phyloP scores from a whole-genome alignment of 37 sponge, comb jelly and placozoan species.

The Cladorhizidae sp. region DNA sequence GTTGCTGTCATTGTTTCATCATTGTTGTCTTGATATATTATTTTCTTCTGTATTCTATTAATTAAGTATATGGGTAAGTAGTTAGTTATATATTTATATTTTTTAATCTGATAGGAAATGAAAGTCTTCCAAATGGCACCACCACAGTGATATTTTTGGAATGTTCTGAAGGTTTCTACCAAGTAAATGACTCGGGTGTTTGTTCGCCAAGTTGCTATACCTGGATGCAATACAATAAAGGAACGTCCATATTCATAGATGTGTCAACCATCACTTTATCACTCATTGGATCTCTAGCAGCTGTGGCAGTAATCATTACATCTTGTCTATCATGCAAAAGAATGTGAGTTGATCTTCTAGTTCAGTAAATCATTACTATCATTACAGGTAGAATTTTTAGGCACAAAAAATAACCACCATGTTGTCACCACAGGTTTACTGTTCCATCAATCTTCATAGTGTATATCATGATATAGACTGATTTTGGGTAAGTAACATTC shows the following conservation, averaged over 20 bases:
- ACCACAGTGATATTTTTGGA: neutral
- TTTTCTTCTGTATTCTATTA: too few species aligned
- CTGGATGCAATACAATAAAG: neutral
- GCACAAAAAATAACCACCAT: too few species aligned
- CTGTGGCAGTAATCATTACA: conserved; percentile 15
- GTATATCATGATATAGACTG: conserved; percentile 5
- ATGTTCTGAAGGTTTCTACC: conserved; percentile 1
- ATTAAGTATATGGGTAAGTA: too few species aligned
- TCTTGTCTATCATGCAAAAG: conserved; percentile 13
- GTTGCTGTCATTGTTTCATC: too few species aligned
- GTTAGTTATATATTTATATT: too few species aligned
- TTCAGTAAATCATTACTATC: too few species aligned
- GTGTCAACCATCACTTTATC: neutral
- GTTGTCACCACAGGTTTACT: conserved; percentile 6
- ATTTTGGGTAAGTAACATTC: conserved; percentile 7
- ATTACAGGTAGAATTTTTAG: neutral
- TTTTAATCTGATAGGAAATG: neutral
- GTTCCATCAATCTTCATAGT: conserved; percentile 41
- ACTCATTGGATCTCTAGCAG: conserved; percentile 11
- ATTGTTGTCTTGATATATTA: too few species aligned
- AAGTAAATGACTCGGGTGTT: neutral
- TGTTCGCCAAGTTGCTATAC: neutral
- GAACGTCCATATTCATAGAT: neutral
- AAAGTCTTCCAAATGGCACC: neutral
- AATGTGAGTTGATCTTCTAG: conserved; percentile 15